phyloP scores from a whole-genome alignment of 2,113 vertebrate species.

The Ptyas mucosa region DNA sequence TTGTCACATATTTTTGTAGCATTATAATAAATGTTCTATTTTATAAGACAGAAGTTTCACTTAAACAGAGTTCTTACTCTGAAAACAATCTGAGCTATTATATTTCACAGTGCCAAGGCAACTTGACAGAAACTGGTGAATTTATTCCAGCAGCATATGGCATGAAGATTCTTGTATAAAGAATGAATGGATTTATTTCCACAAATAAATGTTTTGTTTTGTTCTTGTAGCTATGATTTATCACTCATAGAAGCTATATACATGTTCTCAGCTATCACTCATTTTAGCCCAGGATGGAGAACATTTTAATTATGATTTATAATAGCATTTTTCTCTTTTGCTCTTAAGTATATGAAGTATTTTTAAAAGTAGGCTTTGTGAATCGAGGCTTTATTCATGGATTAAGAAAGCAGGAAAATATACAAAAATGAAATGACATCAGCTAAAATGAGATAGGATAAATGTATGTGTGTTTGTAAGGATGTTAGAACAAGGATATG shows the following conservation, averaged over 20 bases:
- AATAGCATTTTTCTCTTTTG: background rate
- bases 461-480: background rate
- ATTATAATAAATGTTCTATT: conserved; percentile 5
- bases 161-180: conserved; percentile 6
- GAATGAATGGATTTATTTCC: background rate
- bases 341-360: background rate
- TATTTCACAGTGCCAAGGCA: background rate
- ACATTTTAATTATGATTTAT: conserved; percentile 2
- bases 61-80: background rate
- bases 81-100: background rate
- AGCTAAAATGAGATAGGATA: background rate
- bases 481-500: background rate
- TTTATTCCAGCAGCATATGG: background rate
- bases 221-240: background rate
- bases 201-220: background rate
- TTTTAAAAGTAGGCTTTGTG: background rate
- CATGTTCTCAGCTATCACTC: background rate
- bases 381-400: background rate
- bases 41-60: background rate
- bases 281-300: background rate
- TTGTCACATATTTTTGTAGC: background rate
- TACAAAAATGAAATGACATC: background rate
- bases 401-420: background rate
- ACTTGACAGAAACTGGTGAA: background rate
- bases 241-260: background rate